Evolutionary conservation across 2,113 vertebrate species (phyloP).

Genomic region (Lynx canadensis): DNA sequence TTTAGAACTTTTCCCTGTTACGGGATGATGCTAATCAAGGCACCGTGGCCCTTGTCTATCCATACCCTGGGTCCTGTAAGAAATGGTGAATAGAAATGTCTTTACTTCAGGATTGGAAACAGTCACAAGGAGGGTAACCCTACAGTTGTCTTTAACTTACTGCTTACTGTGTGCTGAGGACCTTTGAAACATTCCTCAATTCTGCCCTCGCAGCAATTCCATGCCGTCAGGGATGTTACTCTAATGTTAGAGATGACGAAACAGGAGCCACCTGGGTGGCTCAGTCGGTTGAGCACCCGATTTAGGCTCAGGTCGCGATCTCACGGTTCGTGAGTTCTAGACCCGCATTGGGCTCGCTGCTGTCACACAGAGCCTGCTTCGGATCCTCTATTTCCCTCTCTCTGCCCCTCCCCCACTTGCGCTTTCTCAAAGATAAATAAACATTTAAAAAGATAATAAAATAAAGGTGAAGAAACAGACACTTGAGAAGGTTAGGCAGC

Average conservation of each 20-base stretch:
- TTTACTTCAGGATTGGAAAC: not conserved
- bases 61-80: not conserved
- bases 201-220: not conserved
- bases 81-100: not conserved
- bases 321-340: too few species aligned
- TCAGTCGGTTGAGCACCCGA: too few species aligned
- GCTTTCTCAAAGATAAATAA: too few species aligned
- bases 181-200: not conserved
- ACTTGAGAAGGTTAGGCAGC: not conserved
- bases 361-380: too few species aligned
- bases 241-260: conserved; percentile 19
- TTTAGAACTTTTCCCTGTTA: not conserved
- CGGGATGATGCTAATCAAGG: not conserved
- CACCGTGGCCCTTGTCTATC: not conserved
- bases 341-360: too few species aligned
- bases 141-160: not conserved
- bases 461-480: not conserved
- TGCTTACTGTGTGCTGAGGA: not conserved
- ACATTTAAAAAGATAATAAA: too few species aligned
- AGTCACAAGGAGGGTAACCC: not conserved
- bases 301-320: too few species aligned
- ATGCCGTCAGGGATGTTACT: not conserved
- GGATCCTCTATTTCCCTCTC: too few species aligned
- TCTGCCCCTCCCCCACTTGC: too few species aligned
- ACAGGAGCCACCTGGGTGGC: not conserved